Conservation (phyloP, 1,140 invertebrate species). For the Dinothrombium tinctorium region DNA sequence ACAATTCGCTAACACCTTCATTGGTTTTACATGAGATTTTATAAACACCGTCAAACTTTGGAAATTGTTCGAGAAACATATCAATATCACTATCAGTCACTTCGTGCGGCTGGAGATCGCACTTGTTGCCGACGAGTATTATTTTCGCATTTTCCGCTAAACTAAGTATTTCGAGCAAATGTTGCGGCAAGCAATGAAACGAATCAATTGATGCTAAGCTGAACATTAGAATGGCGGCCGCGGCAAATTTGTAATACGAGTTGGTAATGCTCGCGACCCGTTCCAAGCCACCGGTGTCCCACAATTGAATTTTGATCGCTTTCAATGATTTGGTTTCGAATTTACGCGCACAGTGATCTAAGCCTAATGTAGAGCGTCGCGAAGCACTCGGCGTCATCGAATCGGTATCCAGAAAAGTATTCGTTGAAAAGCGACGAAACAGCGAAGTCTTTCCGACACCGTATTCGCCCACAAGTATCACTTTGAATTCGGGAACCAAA, state of each 20-base stretch:
- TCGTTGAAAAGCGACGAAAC: slow-evolving; percentile 66
- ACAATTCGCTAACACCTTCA: slow-evolving; percentile 17
- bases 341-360: slow-evolving; percentile 45
- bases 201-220: slow-evolving; percentile 67
- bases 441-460: slow-evolving; percentile 81
- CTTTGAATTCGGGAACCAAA: slow-evolving; percentile 54
- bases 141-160: slow-evolving; percentile 82
- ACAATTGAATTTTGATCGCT: slow-evolving; percentile 37
- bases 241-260: slow-evolving; percentile 73
- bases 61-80: slow-evolving; percentile 73
- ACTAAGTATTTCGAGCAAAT: slow-evolving; percentile 65
- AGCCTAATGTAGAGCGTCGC: slow-evolving; percentile 61
- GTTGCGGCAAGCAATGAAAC: slow-evolving; percentile 70
- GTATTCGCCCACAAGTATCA: slow-evolving; percentile 82
- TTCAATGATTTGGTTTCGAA: slow-evolving; percentile 7
- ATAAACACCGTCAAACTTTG: slow-evolving; percentile 64
- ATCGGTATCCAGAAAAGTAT: slow-evolving; percentile 47
- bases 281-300: slow-evolving; percentile 85
- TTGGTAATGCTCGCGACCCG: slow-evolving; percentile 74
- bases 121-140: slow-evolving; percentile 72
- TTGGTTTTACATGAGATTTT: slow-evolving; percentile 63
- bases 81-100: slow-evolving; percentile 72
- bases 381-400: slow-evolving; percentile 21
- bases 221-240: slow-evolving; percentile 69
- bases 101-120: slow-evolving; percentile 43